A percentile compares a stretch with the other conserved stretches of the same genome.
phyloP scores from a whole-genome alignment of 2,797 vertebrate genomes.

The Sitta carolinensis region DNA sequence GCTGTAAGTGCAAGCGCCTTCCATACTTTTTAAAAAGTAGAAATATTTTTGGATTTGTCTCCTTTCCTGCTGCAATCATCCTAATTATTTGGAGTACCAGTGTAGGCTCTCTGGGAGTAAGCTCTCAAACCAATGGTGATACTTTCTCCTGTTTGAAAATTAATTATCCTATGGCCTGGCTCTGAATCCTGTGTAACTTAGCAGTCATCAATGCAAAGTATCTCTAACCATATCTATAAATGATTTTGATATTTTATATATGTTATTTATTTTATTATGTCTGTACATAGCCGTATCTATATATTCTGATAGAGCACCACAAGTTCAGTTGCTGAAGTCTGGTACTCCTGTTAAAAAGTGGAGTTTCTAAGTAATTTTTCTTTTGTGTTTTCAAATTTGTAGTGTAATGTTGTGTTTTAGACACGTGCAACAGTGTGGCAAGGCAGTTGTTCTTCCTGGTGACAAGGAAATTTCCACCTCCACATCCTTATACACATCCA shows the following conservation, averaged over 20 bases:
- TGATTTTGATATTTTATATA: background rate
- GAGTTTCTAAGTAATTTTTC: background rate
- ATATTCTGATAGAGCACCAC: background rate
- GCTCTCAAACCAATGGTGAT: background rate
- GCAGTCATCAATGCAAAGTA: background rate
- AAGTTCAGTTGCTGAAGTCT: background rate
- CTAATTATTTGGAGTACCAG: background rate
- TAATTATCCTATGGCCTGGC: background rate
- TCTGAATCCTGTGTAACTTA: background rate
- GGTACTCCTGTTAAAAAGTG: background rate
- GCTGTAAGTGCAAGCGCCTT: background rate
- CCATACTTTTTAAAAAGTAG: background rate
- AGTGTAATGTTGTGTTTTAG: background rate
- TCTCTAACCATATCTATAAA: background rate
- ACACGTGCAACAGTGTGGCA: rapidly evolving
- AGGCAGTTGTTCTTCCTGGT: background rate
- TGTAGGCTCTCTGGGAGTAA: background rate
- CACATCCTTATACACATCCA: background rate
- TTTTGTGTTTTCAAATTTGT: background rate
- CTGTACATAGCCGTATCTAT: background rate
- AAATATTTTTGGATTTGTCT: background rate
- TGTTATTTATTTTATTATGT: background rate
- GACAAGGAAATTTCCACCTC: background rate
- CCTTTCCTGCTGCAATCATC: background rate
- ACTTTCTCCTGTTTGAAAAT: background rate